A percentile compares a stretch with the other conserved stretches of the same genome.
Evolutionary conservation across 2,888 invertebrate genomes (phyloP).

Genomic region (Drosophila cyrtoloma): DNA sequence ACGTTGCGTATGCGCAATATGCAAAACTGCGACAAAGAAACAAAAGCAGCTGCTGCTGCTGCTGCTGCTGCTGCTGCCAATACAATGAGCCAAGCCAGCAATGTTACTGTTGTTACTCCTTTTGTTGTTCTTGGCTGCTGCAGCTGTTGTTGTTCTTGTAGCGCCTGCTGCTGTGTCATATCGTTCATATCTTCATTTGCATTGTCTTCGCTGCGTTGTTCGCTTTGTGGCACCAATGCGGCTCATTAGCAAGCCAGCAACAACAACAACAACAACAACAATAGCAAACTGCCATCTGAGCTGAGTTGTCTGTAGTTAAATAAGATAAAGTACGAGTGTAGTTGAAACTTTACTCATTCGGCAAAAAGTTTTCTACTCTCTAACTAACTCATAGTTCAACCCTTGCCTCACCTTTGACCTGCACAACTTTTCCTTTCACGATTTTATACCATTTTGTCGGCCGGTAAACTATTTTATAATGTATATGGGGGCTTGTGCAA

Average conservation of each 20-base stretch:
- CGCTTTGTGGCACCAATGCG: slow-evolving; percentile 32
- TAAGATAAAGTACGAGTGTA: neutral
- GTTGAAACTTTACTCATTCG: slow-evolving; percentile 38
- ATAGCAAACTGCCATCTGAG: slow-evolving; percentile 1
- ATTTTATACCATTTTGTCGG: slow-evolving; percentile 42
- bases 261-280: neutral
- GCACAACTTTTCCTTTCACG: slow-evolving; percentile 31
- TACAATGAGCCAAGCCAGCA: slow-evolving; percentile 36
- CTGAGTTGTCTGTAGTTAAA: slow-evolving; percentile 5
- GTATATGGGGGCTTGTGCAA: slow-evolving; percentile 65
- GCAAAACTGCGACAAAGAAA: slow-evolving; percentile 38
- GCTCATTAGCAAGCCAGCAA: slow-evolving; percentile 50
- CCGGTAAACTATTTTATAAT: slow-evolving; percentile 66
- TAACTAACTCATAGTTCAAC: slow-evolving; percentile 17
- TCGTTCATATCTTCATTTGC: slow-evolving; percentile 61
- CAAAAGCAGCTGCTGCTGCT: slow-evolving; percentile 40
- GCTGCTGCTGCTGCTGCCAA: slow-evolving; percentile 44
- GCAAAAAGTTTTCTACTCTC: slow-evolving; percentile 24
- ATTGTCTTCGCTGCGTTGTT: slow-evolving; percentile 24
- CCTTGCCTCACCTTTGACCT: slow-evolving; percentile 56
- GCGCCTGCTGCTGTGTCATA: slow-evolving; percentile 24
- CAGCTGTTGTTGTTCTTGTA: slow-evolving; percentile 8
- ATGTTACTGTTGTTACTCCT: slow-evolving; percentile 19
- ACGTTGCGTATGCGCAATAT: slow-evolving; percentile 73
- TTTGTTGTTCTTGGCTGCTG: slow-evolving; percentile 10